Evolutionary conservation across 2,888 invertebrate species (phyloP).

Genomic region (Syrista parreyssii): DNA sequence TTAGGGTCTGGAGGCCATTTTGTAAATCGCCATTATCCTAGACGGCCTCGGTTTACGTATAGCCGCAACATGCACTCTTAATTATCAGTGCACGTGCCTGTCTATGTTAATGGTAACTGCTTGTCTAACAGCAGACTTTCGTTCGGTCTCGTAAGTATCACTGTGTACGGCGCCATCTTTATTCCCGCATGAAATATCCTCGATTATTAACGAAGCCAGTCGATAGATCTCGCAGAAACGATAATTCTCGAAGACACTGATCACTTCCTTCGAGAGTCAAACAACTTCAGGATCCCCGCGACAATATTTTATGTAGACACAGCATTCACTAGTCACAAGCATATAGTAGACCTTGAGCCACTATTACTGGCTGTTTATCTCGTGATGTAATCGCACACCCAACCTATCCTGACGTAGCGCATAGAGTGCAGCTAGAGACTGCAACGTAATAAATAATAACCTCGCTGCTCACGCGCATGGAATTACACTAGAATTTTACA

Average conservation of each 20-base stretch:
- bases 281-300: background rate
- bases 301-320: background rate
- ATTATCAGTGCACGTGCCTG: conserved; percentile 3
- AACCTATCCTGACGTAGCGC: conserved; percentile 8
- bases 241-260: background rate
- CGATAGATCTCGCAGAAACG: background rate
- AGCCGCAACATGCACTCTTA: conserved; percentile 27
- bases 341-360: conserved; percentile 53
- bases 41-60: conserved; percentile 18
- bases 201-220: background rate
- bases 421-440: conserved; percentile 11
- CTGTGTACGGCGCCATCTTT: background rate
- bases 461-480: background rate
- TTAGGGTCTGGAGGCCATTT: conserved; percentile 15
- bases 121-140: background rate
- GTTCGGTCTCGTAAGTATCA: background rate
- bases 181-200: background rate
- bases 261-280: background rate
- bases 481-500: background rate
- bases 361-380: conserved; percentile 54
- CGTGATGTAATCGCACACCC: conserved; percentile 52
- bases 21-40: conserved; percentile 25
- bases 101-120: background rate
- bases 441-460: conserved; percentile 32
- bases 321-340: conserved; percentile 26